Base-by-base conservation (phyloP, 2,113 vertebrate genomes). In the Epinephelus cyanopodus region DNA sequence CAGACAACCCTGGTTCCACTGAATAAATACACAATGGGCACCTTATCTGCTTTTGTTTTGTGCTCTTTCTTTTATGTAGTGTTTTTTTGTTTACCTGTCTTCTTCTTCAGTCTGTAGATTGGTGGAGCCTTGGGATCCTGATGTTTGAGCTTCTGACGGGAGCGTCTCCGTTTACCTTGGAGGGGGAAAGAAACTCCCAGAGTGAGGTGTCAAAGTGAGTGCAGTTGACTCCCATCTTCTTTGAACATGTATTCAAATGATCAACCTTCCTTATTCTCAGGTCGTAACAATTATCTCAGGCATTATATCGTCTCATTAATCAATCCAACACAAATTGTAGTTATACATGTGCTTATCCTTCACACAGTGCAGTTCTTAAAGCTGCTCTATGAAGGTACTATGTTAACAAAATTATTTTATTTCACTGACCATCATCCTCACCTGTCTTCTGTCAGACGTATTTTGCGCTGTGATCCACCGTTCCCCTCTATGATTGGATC, bases 41-140 rank as follows among this genome's bases (percentile, higher is more conserved):
- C 17, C 18, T 75, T 21, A 37, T 56, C 56, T 64, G n/a, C 23
- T 19, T 14, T 9, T 47, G 19, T 15, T 62, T 17, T 29, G 8
- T 77, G 63, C 33, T 60, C 42, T 57, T 61, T 70, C 9, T 10
- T 50, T 42, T 23, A 15, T 54, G 4, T 66, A 7, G 45, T 42
- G 11, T 29, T 85, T 58, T 53, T 45, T 45, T 45, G 33, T 77
- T n/a, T 23, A 50, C 19, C 12, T n/a, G 1, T 83, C 4, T 56
- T 68, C 33, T 52, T 2, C 25, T 61, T 62, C 72, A 98, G 97
- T 96, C 96, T 0, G 97, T 98, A 75, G 97, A 98, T 90, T 98
- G 97, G 97, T 98, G 97, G 97, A 98, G 97, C 79, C 91, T 98
- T 53, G 97, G 97, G 3, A 97, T 98, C 91, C 90, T 98, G 82